These are phyloP conservation scores for Eupithecia insigniata DNA, from an alignment of 2,888 invertebrate species.

Conservation along the genomic window DNA sequence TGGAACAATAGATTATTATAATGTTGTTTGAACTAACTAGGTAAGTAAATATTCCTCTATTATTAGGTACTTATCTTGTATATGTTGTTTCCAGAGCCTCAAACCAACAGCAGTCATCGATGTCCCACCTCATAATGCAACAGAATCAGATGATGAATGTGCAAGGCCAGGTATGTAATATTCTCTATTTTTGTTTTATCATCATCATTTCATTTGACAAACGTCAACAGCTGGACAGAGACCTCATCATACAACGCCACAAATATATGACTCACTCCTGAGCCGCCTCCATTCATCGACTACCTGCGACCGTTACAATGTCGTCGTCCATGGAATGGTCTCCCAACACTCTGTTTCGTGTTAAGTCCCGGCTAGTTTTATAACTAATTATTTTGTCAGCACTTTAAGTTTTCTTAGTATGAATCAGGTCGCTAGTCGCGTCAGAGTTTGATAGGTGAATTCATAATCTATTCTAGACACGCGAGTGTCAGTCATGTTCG, in stretches of 20 bases:
- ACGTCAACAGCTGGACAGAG: not conserved
- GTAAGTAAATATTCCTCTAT: no score
- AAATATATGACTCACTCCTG: no score
- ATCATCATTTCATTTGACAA: not conserved
- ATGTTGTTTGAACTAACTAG: no score
- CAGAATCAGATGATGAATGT: constrained; percentile 83
- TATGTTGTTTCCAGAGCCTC: constrained; percentile 61
- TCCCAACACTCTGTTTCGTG: not conserved
- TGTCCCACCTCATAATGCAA: constrained; percentile 81
- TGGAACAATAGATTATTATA: no score
- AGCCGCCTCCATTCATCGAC: no score
- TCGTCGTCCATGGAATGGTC: not conserved
- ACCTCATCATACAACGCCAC: no score
- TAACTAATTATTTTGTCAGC: not conserved
- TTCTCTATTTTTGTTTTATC: not conserved
- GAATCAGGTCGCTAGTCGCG: not conserved
- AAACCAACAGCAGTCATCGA: constrained; percentile 79
- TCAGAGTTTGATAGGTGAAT: not conserved
- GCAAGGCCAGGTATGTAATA: constrained; percentile 75
- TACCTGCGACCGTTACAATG: no score
- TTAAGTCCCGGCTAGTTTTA: not conserved
- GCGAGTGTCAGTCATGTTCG: not conserved
- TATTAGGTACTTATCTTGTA: not conserved
- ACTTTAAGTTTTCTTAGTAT: no score
- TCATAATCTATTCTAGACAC: no score